Conservation (phyloP, 1,140 invertebrate genomes). For the Araneus ventricosus region DNA sequence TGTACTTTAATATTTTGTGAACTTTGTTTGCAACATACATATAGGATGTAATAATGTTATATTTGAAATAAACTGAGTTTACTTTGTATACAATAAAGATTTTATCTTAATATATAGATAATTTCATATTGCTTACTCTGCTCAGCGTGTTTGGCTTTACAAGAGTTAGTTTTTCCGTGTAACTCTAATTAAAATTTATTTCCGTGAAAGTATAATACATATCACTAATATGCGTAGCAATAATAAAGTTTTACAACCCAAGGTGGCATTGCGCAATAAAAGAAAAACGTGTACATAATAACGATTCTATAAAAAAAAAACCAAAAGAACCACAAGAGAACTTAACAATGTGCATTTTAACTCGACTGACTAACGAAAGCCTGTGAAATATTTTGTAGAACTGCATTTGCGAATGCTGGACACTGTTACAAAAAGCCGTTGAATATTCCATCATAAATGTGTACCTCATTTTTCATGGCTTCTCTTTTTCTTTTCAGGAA, state of each 20-base stretch:
- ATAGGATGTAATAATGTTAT: too few species aligned
- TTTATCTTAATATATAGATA: too few species aligned
- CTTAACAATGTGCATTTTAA: not conserved
- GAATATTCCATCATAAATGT: conserved; percentile 2
- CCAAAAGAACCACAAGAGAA: not conserved
- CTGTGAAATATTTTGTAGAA: conserved; percentile 22
- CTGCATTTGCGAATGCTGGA: not conserved
- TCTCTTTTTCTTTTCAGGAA: not conserved
- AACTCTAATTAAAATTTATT: not conserved
- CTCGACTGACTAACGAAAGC: not conserved
- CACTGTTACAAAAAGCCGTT: not conserved
- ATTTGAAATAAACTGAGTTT: too few species aligned
- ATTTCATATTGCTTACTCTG: too few species aligned
- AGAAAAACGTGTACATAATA: not conserved
- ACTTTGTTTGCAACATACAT: too few species aligned
- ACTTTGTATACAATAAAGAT: too few species aligned
- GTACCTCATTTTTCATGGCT: not conserved
- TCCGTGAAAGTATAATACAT: not conserved
- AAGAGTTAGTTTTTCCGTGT: not conserved
- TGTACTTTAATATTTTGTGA: too few species aligned
- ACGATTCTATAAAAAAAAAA: not conserved
- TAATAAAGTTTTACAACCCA: not conserved
- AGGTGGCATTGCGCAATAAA: not conserved
- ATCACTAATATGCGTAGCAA: not conserved
- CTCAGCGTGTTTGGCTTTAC: not conserved